Evolutionary conservation across 2,113 vertebrate species (phyloP), one percentile per base, ranked within the genome.

Genomic region (Vidua macroura): DNA sequence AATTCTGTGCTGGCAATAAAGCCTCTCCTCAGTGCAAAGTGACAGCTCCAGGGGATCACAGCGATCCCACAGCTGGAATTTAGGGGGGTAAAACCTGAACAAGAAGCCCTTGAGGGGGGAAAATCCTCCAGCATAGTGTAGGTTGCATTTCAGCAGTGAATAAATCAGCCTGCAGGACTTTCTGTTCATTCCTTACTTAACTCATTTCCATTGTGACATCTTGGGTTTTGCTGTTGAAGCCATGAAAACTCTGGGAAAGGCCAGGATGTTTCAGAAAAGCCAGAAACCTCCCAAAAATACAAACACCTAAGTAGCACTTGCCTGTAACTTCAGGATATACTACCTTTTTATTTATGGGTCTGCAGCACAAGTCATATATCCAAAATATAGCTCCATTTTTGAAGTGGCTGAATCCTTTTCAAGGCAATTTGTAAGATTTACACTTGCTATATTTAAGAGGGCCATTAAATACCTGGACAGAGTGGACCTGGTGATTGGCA

Each of bases 401-500:
- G 63, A 70, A 70, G 76, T 10, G 43, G 70, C 52, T 80, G 75
- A 64, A 90, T 77, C 72, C 67, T 88, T 90, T 41, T 55, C 56
- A 23, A 85, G 67, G 78, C 37, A 72, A 75, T 56, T 24, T 22
- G 8, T 31, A 39, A 89, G 92, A 87, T 94, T 96, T 94, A 94
- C 44, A 37, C 78, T 90, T 20, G 52, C 82, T 87, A 2, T 68
- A 87, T 91, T 91, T 90, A 79, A 79, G 11, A 37, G 49, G 66
- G 53, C 75, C 80, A 77, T 80, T 53, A 94, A 94, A 92, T 58
- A 83, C n/a, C 51, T 1, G 56, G 63, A 41, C 59, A 88, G 55
- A 76, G 79, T 13, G 27, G 90, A 73, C 67, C 41, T n/a, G 46
- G 93, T 83, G 93, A 88, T 33, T 66, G 85, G 83, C 72, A 95